Evolutionary conservation across 2,113 vertebrate species (phyloP).

Genomic region (Bombycilla garrulus): DNA sequence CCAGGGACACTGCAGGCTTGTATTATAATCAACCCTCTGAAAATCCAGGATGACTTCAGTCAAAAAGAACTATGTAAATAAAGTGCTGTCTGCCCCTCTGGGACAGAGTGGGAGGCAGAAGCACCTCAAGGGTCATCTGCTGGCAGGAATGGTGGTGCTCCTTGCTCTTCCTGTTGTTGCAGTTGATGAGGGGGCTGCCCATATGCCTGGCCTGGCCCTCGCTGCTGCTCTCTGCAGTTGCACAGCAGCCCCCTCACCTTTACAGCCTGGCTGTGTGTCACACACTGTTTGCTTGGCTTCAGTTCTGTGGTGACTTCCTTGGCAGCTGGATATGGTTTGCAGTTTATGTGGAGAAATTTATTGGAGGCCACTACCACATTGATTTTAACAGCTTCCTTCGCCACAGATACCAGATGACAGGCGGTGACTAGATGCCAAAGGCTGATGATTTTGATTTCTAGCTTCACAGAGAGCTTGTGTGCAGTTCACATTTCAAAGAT

Average conservation of each 20-base stretch:
- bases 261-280: no score
- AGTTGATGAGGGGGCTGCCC: background rate
- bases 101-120: background rate
- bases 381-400: background rate
- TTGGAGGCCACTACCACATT: background rate
- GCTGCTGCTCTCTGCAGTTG: background rate
- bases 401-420: accelerated
- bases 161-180: background rate
- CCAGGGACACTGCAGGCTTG: background rate
- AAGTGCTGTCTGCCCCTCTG: background rate
- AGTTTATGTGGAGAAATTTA: background rate
- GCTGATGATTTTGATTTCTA: background rate
- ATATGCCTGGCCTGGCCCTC: accelerated
- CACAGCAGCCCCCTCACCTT: background rate
- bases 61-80: background rate
- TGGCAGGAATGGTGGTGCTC: background rate
- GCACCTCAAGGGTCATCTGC: background rate
- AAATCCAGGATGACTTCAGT: background rate
- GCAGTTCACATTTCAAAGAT: no score
- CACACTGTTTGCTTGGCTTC: accelerated
- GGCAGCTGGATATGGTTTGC: background rate
- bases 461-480: background rate
- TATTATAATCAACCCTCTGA: background rate
- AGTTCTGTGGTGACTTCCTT: background rate
- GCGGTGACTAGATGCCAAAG: background rate